A percentile compares a stretch with the other conserved stretches of the same genome.
Evolutionary conservation across 2,797 vertebrate species (phyloP).

Genomic region (Anomalospiza imberbis): DNA sequence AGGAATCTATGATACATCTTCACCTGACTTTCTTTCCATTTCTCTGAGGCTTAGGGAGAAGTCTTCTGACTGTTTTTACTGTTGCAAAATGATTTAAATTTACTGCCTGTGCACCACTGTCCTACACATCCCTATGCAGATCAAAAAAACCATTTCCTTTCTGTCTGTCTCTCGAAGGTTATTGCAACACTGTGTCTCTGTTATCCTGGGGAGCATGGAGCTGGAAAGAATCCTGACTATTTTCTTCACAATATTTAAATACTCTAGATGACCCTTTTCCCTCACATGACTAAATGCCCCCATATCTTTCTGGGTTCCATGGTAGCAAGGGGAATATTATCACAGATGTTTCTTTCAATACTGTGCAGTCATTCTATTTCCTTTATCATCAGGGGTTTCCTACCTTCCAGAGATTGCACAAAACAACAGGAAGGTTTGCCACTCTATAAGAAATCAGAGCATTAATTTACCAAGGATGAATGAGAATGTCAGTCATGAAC

Average conservation of each 20-base stretch:
- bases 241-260: background rate
- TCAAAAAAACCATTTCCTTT: background rate
- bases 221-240: background rate
- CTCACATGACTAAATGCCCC: background rate
- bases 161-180: background rate
- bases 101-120: background rate
- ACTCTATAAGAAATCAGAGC: background rate
- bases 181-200: fast-evolving
- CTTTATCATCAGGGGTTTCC: background rate
- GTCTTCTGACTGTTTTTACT: background rate
- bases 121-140: background rate
- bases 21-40: background rate
- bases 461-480: background rate
- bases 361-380: background rate
- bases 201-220: background rate
- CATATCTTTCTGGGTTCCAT: background rate
- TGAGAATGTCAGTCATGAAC: background rate
- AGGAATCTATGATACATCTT: background rate
- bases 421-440: background rate
- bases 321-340: background rate
- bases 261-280: background rate
- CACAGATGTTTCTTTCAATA: background rate
- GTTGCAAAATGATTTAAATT: background rate
- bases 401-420: background rate
- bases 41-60: background rate